Conservation (phyloP, 2,888 invertebrate species). For the Chaitophorus viminalis region DNA sequence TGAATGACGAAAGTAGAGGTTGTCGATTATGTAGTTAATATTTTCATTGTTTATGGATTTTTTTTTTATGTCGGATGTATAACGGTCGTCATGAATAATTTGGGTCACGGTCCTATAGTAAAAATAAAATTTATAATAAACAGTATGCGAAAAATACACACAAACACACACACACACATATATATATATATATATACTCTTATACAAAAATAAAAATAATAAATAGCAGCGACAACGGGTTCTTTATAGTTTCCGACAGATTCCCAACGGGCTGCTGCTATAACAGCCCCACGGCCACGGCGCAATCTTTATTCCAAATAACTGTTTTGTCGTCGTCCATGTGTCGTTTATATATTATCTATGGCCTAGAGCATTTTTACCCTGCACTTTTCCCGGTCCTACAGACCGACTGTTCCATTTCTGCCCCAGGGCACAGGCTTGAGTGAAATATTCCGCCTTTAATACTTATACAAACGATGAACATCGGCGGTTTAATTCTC, state of each 20-base stretch:
- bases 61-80: background rate
- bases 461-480: background rate
- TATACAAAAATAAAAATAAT: background rate
- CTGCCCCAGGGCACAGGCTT: background rate
- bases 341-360: constrained; percentile 6
- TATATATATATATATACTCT: background rate
- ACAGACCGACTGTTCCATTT: background rate
- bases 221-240: constrained; percentile 5
- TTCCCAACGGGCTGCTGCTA: constrained; percentile 27
- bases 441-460: background rate
- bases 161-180: background rate
- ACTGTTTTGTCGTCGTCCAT: background rate
- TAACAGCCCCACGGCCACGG: background rate
- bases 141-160: background rate
- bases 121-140: background rate
- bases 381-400: background rate
- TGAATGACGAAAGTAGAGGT: background rate
- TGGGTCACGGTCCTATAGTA: background rate
- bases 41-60: background rate
- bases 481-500: no score
- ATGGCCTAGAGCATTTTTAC: constrained; percentile 11
- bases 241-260: constrained; percentile 43
- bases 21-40: background rate
- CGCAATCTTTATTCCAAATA: constrained; percentile 24
- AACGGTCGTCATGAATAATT: background rate